Conservation (phyloP, 2,113 vertebrate species). For the Scatophagus argus region DNA sequence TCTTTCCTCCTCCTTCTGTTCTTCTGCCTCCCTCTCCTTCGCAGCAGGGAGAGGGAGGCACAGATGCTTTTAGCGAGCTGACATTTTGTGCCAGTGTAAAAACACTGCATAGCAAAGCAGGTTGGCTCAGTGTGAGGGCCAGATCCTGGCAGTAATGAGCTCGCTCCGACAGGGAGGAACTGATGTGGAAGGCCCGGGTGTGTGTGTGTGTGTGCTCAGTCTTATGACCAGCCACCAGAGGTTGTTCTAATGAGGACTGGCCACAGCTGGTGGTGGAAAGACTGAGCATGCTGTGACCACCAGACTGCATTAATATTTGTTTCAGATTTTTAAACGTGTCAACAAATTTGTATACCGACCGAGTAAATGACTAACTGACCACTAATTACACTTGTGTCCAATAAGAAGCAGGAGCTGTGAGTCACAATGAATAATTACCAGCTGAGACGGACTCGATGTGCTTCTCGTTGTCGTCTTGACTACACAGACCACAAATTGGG, state of each 20-base stretch:
- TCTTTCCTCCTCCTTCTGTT: not conserved
- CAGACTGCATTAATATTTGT: conserved; percentile 47
- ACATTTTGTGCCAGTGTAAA: conserved; percentile 78
- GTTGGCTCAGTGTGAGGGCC: conserved; percentile 80
- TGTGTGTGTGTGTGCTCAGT: conserved; percentile 5
- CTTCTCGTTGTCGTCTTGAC: conserved; percentile 21
- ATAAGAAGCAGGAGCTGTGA: conserved; percentile 38
- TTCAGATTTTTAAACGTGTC: conserved; percentile 27
- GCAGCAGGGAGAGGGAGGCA: conserved; percentile 56
- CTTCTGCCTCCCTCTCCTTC: conserved; percentile 28
- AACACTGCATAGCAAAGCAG: conserved; percentile 80
- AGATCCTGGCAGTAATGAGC: conserved; percentile 78
- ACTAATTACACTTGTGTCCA: conserved; percentile 28
- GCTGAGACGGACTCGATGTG: not conserved
- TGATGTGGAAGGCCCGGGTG: conserved; percentile 69
- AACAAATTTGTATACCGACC: conserved; percentile 21
- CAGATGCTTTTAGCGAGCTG: conserved; percentile 79
- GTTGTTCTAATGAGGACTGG: conserved; percentile 68
- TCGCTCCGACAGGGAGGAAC: conserved; percentile 73
- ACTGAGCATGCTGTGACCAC: conserved; percentile 55
- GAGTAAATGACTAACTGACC: conserved; percentile 41
- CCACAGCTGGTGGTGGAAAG: conserved; percentile 47
- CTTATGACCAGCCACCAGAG: conserved; percentile 57
- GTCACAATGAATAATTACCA: conserved; percentile 39
- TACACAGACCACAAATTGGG: not conserved